phyloP scores from a whole-genome alignment of 2,888 invertebrate species.

The Amaurobius ferox region DNA sequence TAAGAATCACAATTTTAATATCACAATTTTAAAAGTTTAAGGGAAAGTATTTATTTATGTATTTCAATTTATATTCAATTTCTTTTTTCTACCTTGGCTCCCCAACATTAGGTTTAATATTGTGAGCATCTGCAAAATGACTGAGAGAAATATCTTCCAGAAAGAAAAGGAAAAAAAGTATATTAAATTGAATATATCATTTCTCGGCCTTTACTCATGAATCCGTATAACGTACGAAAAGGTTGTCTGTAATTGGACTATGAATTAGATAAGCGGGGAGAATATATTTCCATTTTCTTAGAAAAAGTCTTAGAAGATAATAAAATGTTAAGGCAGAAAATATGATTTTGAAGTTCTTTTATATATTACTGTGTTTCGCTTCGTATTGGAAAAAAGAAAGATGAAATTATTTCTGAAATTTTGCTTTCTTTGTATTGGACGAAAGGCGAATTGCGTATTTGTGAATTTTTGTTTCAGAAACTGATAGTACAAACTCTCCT shows the following conservation, averaged over 20 bases:
- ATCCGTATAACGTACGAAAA: constrained; percentile 48
- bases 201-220: constrained; percentile 14
- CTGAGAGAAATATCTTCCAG: neutral
- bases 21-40: too few relatives aligned
- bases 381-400: too few relatives aligned
- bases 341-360: constrained; percentile 27
- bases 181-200: constrained; percentile 38
- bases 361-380: too few relatives aligned
- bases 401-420: too few relatives aligned
- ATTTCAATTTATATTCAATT: neutral
- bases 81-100: neutral
- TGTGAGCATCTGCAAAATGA: neutral
- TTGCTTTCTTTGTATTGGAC: too few relatives aligned
- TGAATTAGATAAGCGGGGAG: constrained; percentile 41
- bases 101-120: neutral
- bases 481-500: too few relatives aligned
- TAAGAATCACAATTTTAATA: too few relatives aligned
- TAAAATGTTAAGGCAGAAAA: constrained; percentile 22
- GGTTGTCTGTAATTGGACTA: constrained; percentile 49
- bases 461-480: too few relatives aligned
- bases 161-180: constrained; percentile 1
- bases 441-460: too few relatives aligned
- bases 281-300: constrained; percentile 33
- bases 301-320: neutral
- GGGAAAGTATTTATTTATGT: too few relatives aligned